A percentile compares a stretch with the other conserved stretches of the same genome.
These are phyloP conservation scores for Pollenia angustigena DNA, from an alignment of 2,888 invertebrate species.

Conservation along the genomic window DNA sequence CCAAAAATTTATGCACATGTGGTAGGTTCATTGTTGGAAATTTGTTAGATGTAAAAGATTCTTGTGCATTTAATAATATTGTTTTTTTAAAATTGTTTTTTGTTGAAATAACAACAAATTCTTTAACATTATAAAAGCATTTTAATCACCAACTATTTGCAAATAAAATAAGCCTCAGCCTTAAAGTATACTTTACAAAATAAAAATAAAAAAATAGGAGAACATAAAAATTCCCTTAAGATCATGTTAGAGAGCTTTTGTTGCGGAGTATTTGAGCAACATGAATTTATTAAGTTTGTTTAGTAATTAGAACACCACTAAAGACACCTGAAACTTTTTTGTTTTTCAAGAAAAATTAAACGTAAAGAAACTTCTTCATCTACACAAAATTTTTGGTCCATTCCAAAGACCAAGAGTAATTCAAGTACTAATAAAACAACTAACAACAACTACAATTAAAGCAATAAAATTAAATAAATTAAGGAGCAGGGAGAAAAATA, in stretches of 20 bases:
- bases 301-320: slow-evolving; percentile 76
- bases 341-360: not conserved
- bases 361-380: slow-evolving; percentile 13
- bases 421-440: slow-evolving; percentile 50
- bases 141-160: slow-evolving; percentile 71
- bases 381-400: not conserved
- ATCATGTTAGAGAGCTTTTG: slow-evolving; percentile 15
- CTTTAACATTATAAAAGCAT: slow-evolving; percentile 63
- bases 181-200: slow-evolving; percentile 52
- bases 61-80: slow-evolving; percentile 23
- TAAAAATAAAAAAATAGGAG: not conserved
- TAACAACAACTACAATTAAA: slow-evolving; percentile 54
- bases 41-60: slow-evolving; percentile 38
- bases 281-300: slow-evolving; percentile 68
- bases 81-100: not conserved
- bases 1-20: slow-evolving; percentile 72
- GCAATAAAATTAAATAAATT: slow-evolving; percentile 50
- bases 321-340: slow-evolving; percentile 72
- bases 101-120: slow-evolving; percentile 1
- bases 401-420: slow-evolving; percentile 10
- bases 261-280: slow-evolving; percentile 14
- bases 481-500: not conserved
- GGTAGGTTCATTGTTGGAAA: slow-evolving; percentile 55
- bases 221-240: slow-evolving; percentile 39
- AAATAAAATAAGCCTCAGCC: slow-evolving; percentile 57